phyloP scores from a whole-genome alignment of 1,140 invertebrate genomes.

The Temnothorax longispinosus region DNA sequence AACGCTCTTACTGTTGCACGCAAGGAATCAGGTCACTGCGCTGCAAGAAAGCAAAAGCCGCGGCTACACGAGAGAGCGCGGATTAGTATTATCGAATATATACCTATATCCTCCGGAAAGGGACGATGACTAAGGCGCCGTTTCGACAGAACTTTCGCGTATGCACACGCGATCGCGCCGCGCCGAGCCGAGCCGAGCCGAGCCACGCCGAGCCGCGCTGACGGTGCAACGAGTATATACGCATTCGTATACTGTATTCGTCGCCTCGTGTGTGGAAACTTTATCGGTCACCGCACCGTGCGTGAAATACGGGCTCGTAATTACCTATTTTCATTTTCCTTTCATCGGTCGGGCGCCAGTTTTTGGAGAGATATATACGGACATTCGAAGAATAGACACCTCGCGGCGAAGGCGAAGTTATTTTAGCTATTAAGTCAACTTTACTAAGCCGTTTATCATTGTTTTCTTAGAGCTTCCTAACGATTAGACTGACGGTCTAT shows the following conservation, averaged over 20 bases:
- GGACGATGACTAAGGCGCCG: conserved; percentile 76
- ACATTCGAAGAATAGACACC: neutral
- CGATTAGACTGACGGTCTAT: neutral
- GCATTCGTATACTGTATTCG: neutral
- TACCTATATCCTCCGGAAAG: conserved; percentile 75
- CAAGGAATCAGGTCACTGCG: conserved; percentile 86
- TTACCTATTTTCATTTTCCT: conserved; percentile 39
- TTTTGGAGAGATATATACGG: conserved; percentile 20
- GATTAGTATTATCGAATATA: conserved; percentile 84
- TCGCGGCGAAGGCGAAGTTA: neutral
- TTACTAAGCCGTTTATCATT: neutral
- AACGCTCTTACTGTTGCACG: conserved; percentile 84
- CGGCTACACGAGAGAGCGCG: conserved; percentile 77
- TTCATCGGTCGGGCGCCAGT: neutral
- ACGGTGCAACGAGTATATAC: neutral
- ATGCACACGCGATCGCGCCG: conserved; percentile 53
- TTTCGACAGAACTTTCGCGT: conserved; percentile 76
- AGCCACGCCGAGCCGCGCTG: conserved; percentile 13
- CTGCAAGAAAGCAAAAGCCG: conserved; percentile 84
- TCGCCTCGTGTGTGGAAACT: conserved; percentile 23
- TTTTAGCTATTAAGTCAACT: neutral
- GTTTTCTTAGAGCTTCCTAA: neutral
- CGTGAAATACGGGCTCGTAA: conserved; percentile 21
- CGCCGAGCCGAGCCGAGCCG: neutral
- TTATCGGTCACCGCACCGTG: conserved; percentile 4